A percentile compares a stretch with the other conserved stretches of the same genome.
phyloP scores from a whole-genome alignment of 2,888 invertebrate species.

The Sarcophaga variegata region DNA sequence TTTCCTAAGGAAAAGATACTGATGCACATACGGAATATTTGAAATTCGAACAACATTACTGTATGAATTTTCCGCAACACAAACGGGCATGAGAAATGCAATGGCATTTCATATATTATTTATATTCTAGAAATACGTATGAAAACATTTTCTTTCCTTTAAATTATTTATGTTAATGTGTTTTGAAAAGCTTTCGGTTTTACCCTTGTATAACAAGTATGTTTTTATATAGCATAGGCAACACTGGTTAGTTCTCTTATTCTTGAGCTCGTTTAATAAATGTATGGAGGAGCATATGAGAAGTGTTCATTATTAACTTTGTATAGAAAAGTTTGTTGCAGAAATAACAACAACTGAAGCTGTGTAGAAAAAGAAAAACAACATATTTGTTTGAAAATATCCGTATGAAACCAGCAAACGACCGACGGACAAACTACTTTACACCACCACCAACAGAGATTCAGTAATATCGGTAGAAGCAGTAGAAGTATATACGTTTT shows the following conservation, averaged over 20 bases:
- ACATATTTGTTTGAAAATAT: background rate
- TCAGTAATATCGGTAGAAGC: slow-evolving; percentile 42
- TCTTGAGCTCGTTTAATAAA: slow-evolving; percentile 49
- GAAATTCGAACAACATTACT: no score
- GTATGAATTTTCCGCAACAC: no score
- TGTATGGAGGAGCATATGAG: slow-evolving; percentile 57
- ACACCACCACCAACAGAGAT: slow-evolving; percentile 57
- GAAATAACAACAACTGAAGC: slow-evolving; percentile 47
- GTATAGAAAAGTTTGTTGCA: slow-evolving; percentile 53
- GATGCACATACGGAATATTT: no score
- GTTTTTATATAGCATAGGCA: background rate
- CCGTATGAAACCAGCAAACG: slow-evolving; percentile 48
- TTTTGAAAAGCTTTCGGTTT: no score
- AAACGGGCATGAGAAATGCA: no score
- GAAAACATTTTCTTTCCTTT: no score
- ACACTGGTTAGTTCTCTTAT: slow-evolving; percentile 5
- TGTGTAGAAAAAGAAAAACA: background rate
- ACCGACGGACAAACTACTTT: slow-evolving; percentile 32
- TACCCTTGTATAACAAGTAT: no score
- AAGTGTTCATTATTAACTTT: slow-evolving; percentile 51
- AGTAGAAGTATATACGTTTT: slow-evolving; percentile 11
- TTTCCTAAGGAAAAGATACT: no score
- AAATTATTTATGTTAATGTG: no score
- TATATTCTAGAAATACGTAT: no score
- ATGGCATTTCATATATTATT: no score